Conservation (phyloP, 30 jellyfish, hydroid and myxozoan species). For the Chironex yamaguchii region DNA sequence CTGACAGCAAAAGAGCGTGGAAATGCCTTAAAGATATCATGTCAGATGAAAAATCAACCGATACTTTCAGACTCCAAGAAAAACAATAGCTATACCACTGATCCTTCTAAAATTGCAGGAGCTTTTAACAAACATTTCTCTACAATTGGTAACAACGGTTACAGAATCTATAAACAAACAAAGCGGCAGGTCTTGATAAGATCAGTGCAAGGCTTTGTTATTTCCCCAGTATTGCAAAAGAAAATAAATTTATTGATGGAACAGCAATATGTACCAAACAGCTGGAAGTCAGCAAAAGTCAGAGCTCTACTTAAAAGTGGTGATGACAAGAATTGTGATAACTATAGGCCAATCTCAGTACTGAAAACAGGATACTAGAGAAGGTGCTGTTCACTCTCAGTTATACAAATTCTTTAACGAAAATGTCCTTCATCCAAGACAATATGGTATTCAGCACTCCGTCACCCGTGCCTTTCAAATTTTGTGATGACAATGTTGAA, state of each 20-base stretch:
- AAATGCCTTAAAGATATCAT: conserved; percentile 36
- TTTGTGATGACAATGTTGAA: background rate
- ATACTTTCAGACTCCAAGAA: conserved; percentile 33
- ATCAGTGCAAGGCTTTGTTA: background rate
- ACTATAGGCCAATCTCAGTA: background rate
- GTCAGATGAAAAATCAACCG: conserved; percentile 44
- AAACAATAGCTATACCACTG: conserved; percentile 32
- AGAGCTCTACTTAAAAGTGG: background rate
- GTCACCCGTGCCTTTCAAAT: background rate
- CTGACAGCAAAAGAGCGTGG: conserved; percentile 62
- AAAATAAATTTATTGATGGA: too few species aligned
- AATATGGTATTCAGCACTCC: background rate
- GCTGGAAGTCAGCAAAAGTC: background rate
- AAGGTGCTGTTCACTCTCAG: background rate
- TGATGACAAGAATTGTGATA: background rate
- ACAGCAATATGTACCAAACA: background rate
- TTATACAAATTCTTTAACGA: background rate
- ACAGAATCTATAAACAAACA: background rate
- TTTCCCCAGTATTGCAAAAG: background rate
- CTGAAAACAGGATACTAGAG: too few species aligned
- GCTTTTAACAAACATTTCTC: conserved; percentile 44
- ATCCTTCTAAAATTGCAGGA: conserved; percentile 33
- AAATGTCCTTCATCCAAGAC: background rate
- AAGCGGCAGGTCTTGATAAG: background rate
- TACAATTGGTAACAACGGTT: conserved; percentile 11